phyloP scores from a whole-genome alignment of 1,140 invertebrate species.

The Danaus plexippus region DNA sequence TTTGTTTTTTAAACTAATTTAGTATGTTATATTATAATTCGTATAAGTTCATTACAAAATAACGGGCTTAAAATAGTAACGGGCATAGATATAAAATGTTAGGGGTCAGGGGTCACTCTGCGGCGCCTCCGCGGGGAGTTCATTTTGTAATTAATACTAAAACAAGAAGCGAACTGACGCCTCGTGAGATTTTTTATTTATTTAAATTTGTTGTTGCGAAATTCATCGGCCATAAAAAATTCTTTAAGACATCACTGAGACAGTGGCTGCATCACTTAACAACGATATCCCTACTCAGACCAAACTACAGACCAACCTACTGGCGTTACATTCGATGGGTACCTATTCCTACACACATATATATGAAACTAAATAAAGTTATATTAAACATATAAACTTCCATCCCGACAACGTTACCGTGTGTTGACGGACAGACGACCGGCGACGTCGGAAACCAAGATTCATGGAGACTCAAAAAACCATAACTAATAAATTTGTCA shows the following conservation, averaged over 20 bases:
- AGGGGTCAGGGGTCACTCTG: constrained; percentile 12
- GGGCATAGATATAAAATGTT: background rate
- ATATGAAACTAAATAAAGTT: no score
- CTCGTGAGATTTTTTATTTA: no score
- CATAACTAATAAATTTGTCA: constrained; percentile 39
- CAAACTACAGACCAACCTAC: no score
- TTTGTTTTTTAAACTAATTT: constrained; percentile 6
- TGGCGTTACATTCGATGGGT: no score
- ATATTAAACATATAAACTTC: no score
- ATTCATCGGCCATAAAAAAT: no score
- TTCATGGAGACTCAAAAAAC: constrained; percentile 31
- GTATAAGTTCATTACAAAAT: constrained; percentile 13
- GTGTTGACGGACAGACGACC: constrained; percentile 23
- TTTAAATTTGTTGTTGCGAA: no score
- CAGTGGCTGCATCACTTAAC: no score
- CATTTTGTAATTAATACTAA: constrained; percentile 13
- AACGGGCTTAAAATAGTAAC: constrained; percentile 8
- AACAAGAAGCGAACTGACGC: constrained; percentile 9
- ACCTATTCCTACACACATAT: no score
- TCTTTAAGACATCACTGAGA: background rate
- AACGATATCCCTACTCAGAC: no score
- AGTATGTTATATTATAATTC: constrained; percentile 2
- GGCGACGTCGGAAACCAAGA: constrained; percentile 27
- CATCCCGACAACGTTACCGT: constrained; percentile 12
- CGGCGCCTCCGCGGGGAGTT: constrained; percentile 8